Evolutionary conservation across 2,113 vertebrate genomes (phyloP), one percentile per base, ranked within the genome.

Genomic region (Thalassoma bifasciatum): DNA sequence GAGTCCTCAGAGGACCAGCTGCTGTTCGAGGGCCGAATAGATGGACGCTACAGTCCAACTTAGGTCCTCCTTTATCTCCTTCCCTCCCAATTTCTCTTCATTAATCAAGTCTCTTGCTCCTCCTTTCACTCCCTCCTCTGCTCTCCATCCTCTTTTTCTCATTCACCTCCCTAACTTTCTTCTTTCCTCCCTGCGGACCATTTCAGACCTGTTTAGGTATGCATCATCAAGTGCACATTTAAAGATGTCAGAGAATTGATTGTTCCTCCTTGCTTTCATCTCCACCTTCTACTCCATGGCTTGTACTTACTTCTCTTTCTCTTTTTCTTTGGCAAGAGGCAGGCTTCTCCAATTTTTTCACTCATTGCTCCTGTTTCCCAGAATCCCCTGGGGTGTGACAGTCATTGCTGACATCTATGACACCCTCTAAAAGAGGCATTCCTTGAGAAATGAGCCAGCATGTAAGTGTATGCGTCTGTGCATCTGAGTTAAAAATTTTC

Each of bases 141-240:
- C 50, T 30, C n/a, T 13, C 36, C 42, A 38, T 46, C 47, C 40
- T 36, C 52, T 38, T 46, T 46, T 54, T 38, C 40, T 61, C 65
- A 49, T 72, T 78, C 69, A 75, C 40, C 79, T 78, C 61, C 63
- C 74, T 54, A 47, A 56, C 81, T 58, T 56, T 40, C 46, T 74
- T 67, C 74, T 11, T 30, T 21, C 76, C 53, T 83, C 80, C 78
- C 74, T 17, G 63, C 21, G 40, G 89, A 87, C 69, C 70, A 16
- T 82, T 87, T 81, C 77, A 66, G 82, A 52, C 78, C 82, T 86
- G 68, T 82, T 92, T 91, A 86, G 83, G 64, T 88, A 92, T 92
- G 89, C 90, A 92, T 91, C 91, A 92, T 91, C 88, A 92, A 88
- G 86, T 89, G 64, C 85, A 87, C 85, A 91, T 90, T 89, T 88